phyloP scores from a whole-genome alignment of 2,888 invertebrate species.

The Hetaerina titia region DNA sequence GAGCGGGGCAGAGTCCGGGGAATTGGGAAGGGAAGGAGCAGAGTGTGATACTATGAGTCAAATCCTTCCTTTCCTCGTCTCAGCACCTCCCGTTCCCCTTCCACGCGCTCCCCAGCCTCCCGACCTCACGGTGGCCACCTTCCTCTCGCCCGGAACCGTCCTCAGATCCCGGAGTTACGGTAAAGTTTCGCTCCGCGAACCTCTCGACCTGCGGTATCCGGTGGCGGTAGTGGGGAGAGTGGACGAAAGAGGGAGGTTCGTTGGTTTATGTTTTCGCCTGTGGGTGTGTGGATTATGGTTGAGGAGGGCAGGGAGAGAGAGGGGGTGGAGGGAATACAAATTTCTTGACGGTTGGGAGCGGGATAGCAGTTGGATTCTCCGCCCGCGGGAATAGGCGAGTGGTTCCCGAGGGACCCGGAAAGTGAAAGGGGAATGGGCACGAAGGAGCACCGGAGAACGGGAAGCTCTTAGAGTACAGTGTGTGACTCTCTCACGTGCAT shows the following conservation, averaged over 20 bases:
- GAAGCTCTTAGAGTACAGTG: too few relatives aligned
- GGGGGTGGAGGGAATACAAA: neutral
- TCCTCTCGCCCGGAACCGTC: neutral
- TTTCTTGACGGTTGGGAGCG: neutral
- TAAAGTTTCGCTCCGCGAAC: neutral
- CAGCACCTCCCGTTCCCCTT: too few relatives aligned
- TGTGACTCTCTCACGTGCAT: too few relatives aligned
- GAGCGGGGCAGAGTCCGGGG: neutral
- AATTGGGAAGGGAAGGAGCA: neutral
- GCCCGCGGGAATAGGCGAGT: neutral
- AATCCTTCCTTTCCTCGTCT: constrained; percentile 27
- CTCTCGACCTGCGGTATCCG: constrained; percentile 29
- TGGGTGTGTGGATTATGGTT: neutral
- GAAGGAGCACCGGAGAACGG: too few relatives aligned
- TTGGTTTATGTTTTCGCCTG: neutral
- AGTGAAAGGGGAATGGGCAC: neutral
- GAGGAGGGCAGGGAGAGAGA: neutral
- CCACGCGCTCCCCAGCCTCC: too few relatives aligned
- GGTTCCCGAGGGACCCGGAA: neutral
- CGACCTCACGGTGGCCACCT: neutral
- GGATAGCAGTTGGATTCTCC: neutral
- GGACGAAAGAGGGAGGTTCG: neutral
- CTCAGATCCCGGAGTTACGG: constrained; percentile 5
- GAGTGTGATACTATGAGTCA: neutral
- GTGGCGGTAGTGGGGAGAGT: neutral